phyloP scores from a whole-genome alignment of 30 jellyfish, hydroid and myxozoan genomes.

The Catostylus mosaicus region DNA sequence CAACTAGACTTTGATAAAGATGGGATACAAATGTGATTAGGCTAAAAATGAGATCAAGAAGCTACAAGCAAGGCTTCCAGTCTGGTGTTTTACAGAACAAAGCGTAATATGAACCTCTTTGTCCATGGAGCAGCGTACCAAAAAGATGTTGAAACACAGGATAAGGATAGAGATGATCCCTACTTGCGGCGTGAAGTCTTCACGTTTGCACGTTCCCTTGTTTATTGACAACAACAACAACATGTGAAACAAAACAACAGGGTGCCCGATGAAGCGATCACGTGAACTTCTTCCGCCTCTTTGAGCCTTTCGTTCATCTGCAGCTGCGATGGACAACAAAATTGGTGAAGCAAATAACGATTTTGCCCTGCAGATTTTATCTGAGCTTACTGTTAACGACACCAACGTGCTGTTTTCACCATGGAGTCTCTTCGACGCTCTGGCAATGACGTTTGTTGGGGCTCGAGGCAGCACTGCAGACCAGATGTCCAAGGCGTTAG shows the following conservation, averaged over 20 bases:
- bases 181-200: neutral
- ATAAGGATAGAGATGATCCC: neutral
- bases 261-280: no score
- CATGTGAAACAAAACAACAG: no score
- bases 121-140: neutral
- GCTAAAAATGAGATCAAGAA: no score
- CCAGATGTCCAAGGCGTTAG: conserved; percentile 16
- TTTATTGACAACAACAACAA: neutral
- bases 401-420: conserved; percentile 22
- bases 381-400: neutral
- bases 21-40: no score
- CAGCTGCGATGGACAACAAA: neutral
- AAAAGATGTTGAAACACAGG: neutral
- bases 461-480: conserved; percentile 52
- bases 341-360: conserved; percentile 8
- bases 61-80: no score
- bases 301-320: no score
- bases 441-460: conserved; percentile 46
- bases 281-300: no score
- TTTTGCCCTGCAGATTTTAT: conserved; percentile 9
- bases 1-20: no score
- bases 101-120: neutral
- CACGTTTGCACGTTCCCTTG: neutral
- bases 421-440: conserved; percentile 47
- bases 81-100: no score